Evolutionary conservation across 2,888 invertebrate genomes (phyloP).

Genomic region (Trichogramma dendrolimi): DNA sequence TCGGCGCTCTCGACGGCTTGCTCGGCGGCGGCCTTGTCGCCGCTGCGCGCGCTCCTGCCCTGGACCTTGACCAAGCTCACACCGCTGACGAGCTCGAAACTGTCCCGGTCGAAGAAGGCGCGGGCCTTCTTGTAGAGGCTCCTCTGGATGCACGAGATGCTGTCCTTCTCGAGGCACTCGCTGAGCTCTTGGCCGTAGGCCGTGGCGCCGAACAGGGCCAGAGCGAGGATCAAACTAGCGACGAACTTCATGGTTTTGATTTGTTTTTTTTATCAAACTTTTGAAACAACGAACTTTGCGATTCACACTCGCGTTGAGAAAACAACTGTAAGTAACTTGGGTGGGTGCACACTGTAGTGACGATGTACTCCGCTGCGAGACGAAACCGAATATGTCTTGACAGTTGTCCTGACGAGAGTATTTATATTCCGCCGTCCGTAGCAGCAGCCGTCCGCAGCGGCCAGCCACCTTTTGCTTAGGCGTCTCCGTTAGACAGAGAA

Average conservation of each 20-base stretch:
- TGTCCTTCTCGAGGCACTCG: constrained; percentile 60
- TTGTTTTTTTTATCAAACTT: neutral
- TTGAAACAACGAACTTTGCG: no score
- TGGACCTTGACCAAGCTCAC: constrained; percentile 53
- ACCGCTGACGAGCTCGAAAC: constrained; percentile 57
- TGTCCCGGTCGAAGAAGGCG: constrained; percentile 59
- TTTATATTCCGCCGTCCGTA: neutral
- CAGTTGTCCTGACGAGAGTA: neutral
- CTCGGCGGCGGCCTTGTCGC: constrained; percentile 53
- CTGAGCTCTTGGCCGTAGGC: constrained; percentile 50
- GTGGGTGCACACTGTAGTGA: no score
- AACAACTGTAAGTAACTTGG: no score
- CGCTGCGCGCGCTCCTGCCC: constrained; percentile 51
- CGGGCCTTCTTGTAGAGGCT: constrained; percentile 59
- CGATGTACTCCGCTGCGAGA: no score
- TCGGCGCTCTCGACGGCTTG: constrained; percentile 54
- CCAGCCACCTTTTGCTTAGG: neutral
- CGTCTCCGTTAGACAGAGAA: neutral
- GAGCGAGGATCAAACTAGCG: neutral
- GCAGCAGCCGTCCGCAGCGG: neutral
- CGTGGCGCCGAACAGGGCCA: no score
- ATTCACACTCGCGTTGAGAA: no score
- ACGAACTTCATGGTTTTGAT: constrained; percentile 10
- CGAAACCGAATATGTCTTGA: no score
- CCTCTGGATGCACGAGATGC: constrained; percentile 63